Conservation (phyloP, 2,797 vertebrate genomes). For the Cyclopterus lumpus region DNA sequence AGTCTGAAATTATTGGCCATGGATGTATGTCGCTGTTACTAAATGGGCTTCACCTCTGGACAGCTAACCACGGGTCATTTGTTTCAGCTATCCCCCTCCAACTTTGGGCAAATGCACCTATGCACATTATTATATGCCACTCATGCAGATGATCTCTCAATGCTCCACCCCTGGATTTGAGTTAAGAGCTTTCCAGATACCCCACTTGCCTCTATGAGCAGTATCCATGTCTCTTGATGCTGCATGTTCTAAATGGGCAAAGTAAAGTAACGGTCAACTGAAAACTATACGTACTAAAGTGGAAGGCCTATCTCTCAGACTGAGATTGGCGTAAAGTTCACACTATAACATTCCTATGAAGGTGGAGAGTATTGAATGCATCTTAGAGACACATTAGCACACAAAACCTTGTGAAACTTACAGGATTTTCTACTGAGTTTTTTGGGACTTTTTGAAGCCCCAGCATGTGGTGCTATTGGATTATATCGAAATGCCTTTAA, state of each 20-base stretch:
- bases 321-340: conserved; percentile 9
- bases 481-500: conserved; percentile 2
- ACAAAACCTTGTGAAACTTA: background rate
- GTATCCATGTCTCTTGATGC: background rate
- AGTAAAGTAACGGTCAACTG: background rate
- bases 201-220: conserved; percentile 1
- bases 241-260: background rate
- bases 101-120: background rate
- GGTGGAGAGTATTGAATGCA: background rate
- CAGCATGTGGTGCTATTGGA: background rate
- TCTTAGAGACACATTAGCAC: background rate
- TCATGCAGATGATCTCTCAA: background rate
- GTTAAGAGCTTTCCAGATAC: background rate
- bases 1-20: background rate
- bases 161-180: conserved; percentile 11
- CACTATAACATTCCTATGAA: background rate
- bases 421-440: background rate
- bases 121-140: background rate
- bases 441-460: background rate
- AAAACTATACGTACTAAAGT: background rate
- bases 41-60: conserved; percentile 25
- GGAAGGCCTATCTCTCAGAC: background rate
- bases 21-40: background rate
- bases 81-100: background rate
- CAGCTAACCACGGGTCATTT: background rate